Evolutionary conservation across 2,888 invertebrate genomes (phyloP).

Genomic region (Xylota sylvarum): DNA sequence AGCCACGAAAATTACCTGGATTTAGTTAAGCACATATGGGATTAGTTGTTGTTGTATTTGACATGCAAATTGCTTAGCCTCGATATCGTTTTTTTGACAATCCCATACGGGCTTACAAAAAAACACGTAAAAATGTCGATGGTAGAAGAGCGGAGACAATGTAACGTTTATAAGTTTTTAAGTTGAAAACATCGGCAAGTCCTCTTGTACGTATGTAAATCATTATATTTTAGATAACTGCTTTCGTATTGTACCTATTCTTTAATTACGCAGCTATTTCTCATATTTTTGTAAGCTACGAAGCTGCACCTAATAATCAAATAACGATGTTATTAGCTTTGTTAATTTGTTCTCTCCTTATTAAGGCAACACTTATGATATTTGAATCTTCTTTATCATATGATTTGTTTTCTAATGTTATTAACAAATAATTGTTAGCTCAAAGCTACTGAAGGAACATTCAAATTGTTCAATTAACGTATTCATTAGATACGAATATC

Average conservation of each 20-base stretch:
- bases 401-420: conserved; percentile 34
- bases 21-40: too few relatives aligned
- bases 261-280: background rate
- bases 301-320: background rate
- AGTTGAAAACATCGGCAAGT: too few relatives aligned
- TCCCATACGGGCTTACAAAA: too few relatives aligned
- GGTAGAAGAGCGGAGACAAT: too few relatives aligned
- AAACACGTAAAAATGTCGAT: too few relatives aligned
- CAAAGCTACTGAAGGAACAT: conserved; percentile 29
- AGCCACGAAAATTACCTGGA: too few relatives aligned
- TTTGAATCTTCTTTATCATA: conserved; percentile 34
- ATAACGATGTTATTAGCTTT: background rate
- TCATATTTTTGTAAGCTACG: background rate
- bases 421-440: conserved; percentile 7
- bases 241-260: background rate
- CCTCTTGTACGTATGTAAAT: too few relatives aligned
- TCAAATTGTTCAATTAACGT: conserved; percentile 53
- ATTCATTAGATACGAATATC: conserved; percentile 33
- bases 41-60: too few relatives aligned
- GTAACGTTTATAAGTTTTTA: too few relatives aligned
- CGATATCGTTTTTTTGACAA: too few relatives aligned
- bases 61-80: too few relatives aligned
- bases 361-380: conserved; percentile 8
- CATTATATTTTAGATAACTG: too few relatives aligned
- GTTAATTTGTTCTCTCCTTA: background rate